A percentile compares a stretch with the other conserved stretches of the same genome.
Conservation (phyloP, 1,140 invertebrate genomes). For the Drosophila obscura region DNA sequence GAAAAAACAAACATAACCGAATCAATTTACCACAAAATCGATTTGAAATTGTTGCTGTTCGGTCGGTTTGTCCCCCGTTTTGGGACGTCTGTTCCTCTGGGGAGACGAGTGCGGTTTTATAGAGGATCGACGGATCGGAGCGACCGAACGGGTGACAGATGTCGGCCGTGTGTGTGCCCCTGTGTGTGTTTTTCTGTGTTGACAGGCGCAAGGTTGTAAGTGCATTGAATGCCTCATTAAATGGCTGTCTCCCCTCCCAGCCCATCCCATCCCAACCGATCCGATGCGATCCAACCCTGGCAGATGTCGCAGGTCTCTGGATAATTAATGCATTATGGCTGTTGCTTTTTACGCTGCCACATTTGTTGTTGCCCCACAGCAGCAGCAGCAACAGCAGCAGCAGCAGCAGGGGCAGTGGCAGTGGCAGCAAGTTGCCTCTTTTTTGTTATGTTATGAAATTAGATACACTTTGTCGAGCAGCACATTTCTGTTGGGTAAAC, state of each 20-base stretch:
- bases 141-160: conserved; percentile 72
- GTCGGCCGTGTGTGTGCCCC: conserved; percentile 56
- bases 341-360: conserved; percentile 76
- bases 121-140: conserved; percentile 19
- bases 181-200: conserved; percentile 43
- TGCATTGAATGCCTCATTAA: conserved; percentile 82
- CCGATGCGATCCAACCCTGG: conserved; percentile 21
- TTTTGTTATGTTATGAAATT: conserved; percentile 66
- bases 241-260: conserved; percentile 30
- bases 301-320: conserved; percentile 73
- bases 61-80: neutral
- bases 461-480: conserved; percentile 74
- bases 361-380: conserved; percentile 46
- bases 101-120: conserved; percentile 54
- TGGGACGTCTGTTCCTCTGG: conserved; percentile 9
- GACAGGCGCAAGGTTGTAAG: conserved; percentile 77
- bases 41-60: conserved; percentile 49
- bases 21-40: conserved; percentile 75
- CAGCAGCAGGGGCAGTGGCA: too few relatives aligned
- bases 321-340: conserved; percentile 79
- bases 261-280: neutral
- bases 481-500: conserved; percentile 72
- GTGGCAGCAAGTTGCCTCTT: conserved; percentile 29
- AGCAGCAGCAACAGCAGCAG: too few relatives aligned
- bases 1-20: conserved; percentile 69